Evolutionary conservation across 1,140 invertebrate species (phyloP), one percentile per base, ranked within the genome.

Genomic region (Drosophila pachea): DNA sequence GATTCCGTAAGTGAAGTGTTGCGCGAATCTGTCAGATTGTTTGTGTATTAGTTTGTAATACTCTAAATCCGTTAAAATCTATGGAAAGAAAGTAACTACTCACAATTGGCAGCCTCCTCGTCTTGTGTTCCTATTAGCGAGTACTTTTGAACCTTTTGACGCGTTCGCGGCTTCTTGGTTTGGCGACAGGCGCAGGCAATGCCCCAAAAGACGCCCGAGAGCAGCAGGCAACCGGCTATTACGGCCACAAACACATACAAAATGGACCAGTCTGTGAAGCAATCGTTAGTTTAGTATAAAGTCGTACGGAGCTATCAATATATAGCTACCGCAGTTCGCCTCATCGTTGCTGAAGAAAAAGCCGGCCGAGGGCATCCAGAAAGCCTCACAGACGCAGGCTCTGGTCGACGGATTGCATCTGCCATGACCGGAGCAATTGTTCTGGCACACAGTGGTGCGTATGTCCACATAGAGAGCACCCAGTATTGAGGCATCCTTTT

Each of bases 361-460:
- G 36, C 91, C 83, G 7, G 91, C 81, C 89, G 92, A 92, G 90
- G 97, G 94, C 96, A 98, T 98, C 97, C 97, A 99, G 91, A 98
- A 98, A 32, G 96, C 95, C 90, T 98, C 96, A 90, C 97, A 99
- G 50, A 95, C 91, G 84, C 97, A 99, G 53, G 93, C 92, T 81
- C 96, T 92, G 7, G 95, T 94, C 69, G 93, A 92, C 86, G 95
- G 93, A 90, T 97, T 94, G 90, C 97, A 98, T 14, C 93, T 92
- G 42, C 97, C 97, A 90, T 98, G 97, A 2, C 94, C 95, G 40
- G 97, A 98, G 91, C 97, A 98, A 89, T 96, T 94, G 90, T 97
- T 97, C 84, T 98, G 96, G 78, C 97, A 98, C 48, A 97, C 91
- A 65, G 93, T 92, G 9, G 96, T 96, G 81, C 96, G 94, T 50